Evolutionary conservation across 2,797 vertebrate species (phyloP).

Genomic region (Sebastiscus albofasciatus): DNA sequence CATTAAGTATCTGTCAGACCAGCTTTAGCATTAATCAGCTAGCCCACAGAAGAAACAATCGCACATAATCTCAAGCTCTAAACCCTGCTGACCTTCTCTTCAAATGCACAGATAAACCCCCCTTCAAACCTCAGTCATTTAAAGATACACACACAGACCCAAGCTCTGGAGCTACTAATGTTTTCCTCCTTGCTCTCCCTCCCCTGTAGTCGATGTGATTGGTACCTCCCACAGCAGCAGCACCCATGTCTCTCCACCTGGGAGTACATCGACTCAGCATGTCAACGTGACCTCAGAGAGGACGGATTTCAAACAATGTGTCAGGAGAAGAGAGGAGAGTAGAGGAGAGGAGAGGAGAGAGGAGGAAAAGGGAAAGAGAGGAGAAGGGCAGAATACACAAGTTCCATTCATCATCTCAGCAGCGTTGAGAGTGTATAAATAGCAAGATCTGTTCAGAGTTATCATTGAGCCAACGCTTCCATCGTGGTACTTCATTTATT

Average conservation of each 20-base stretch:
- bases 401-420: constrained; percentile 74
- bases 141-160: constrained; percentile 40
- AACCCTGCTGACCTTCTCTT: constrained; percentile 80
- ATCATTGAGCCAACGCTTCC: constrained; percentile 72
- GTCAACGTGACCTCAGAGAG: constrained; percentile 72
- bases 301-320: constrained; percentile 52
- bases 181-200: constrained; percentile 2
- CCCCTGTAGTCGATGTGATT: constrained; percentile 54
- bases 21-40: constrained; percentile 81
- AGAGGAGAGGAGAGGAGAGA: neutral
- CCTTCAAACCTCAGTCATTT: constrained; percentile 65
- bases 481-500: constrained; percentile 81
- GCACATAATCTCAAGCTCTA: constrained; percentile 74
- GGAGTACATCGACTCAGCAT: constrained; percentile 67
- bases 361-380: neutral
- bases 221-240: constrained; percentile 55
- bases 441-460: constrained; percentile 66
- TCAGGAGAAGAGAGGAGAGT: constrained; percentile 8
- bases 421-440: constrained; percentile 66
- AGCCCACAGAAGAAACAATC: constrained; percentile 77
- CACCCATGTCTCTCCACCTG: constrained; percentile 70
- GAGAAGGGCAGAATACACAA: constrained; percentile 33
- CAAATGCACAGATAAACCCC: constrained; percentile 71
- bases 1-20: constrained; percentile 77
- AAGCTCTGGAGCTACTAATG: constrained; percentile 13